A percentile compares a stretch with the other conserved stretches of the same genome.
Evolutionary conservation across 2,113 vertebrate genomes (phyloP).

Genomic region (Polypterus bichir): DNA sequence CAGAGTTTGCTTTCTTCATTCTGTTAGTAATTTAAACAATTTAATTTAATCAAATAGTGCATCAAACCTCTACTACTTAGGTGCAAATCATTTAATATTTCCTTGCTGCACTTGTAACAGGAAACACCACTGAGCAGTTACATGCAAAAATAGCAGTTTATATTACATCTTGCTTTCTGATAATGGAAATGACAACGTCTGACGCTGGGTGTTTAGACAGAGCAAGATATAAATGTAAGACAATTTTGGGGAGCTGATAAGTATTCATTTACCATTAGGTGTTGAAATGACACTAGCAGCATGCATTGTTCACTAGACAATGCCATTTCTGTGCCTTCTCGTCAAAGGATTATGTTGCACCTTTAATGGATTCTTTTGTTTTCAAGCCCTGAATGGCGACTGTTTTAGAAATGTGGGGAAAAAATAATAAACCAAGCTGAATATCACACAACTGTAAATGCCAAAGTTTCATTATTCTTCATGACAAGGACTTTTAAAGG

Average conservation of each 20-base stretch:
- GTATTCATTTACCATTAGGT: neutral
- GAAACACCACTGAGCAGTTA: too few species aligned
- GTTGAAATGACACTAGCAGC: neutral
- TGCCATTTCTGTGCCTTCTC: constrained; percentile 2
- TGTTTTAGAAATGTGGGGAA: constrained; percentile 2
- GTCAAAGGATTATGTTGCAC: constrained; percentile 17
- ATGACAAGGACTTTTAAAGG: neutral
- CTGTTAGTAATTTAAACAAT: too few species aligned
- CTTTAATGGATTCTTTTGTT: constrained; percentile 12
- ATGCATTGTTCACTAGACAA: constrained; percentile 12
- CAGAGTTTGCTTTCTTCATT: too few species aligned
- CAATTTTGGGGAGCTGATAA: neutral
- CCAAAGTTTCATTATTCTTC: constrained; percentile 11
- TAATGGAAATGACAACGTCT: too few species aligned
- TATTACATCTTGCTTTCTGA: too few species aligned
- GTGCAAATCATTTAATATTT: too few species aligned
- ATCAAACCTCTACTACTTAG: too few species aligned
- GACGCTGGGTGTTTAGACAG: too few species aligned
- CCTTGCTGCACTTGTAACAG: too few species aligned
- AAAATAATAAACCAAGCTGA: constrained; percentile 6
- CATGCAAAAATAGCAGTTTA: too few species aligned
- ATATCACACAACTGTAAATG: constrained; percentile 18
- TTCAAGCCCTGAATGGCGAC: constrained; percentile 12
- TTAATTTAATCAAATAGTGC: too few species aligned
- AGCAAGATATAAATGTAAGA: too few species aligned